These are phyloP conservation scores for Rhinogobius similis DNA, from an alignment of 2,113 vertebrate genomes.

Conservation along the genomic window DNA sequence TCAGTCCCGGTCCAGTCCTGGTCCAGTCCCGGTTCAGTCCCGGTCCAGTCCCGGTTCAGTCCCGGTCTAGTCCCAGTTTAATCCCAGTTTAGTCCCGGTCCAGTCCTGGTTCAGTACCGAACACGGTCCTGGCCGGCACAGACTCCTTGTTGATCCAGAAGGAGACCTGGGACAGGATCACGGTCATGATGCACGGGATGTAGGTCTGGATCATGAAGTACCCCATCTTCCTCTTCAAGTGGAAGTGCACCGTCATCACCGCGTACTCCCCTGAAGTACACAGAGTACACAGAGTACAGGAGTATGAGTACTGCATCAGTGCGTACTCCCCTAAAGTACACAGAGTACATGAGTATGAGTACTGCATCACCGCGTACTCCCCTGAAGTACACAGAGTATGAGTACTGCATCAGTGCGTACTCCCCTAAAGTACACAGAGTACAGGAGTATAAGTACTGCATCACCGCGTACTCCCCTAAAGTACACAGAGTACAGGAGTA, in stretches of 20 bases:
- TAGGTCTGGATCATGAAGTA: slow-evolving; percentile 99
- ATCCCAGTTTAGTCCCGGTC: not conserved
- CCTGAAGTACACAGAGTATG: slow-evolving; percentile 71
- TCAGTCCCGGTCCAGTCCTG: not conserved
- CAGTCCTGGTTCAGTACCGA: slow-evolving; percentile 77
- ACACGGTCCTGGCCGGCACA: slow-evolving; percentile 95
- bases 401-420: not conserved
- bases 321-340: not conserved
- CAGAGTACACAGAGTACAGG: slow-evolving; percentile 28
- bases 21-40: not conserved
- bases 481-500: not conserved
- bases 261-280: slow-evolving; percentile 90
- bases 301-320: slow-evolving; percentile 3
- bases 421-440: not conserved
- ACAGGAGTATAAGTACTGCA: not conserved
- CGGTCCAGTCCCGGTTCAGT: not conserved
- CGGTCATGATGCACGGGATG: slow-evolving; percentile 99
- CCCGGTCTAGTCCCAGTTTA: not conserved
- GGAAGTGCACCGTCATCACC: slow-evolving; percentile 98
- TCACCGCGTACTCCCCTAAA: not conserved
- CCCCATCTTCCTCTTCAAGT: slow-evolving; percentile 97
- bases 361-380: slow-evolving; percentile 99
- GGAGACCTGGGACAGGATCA: slow-evolving; percentile 99
- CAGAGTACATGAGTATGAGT: slow-evolving; percentile 81
- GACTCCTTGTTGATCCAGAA: slow-evolving; percentile 99